A percentile compares a stretch with the other conserved stretches of the same genome.
Conservation (phyloP, 2,113 vertebrate species). For the Haemorhous mexicanus region DNA sequence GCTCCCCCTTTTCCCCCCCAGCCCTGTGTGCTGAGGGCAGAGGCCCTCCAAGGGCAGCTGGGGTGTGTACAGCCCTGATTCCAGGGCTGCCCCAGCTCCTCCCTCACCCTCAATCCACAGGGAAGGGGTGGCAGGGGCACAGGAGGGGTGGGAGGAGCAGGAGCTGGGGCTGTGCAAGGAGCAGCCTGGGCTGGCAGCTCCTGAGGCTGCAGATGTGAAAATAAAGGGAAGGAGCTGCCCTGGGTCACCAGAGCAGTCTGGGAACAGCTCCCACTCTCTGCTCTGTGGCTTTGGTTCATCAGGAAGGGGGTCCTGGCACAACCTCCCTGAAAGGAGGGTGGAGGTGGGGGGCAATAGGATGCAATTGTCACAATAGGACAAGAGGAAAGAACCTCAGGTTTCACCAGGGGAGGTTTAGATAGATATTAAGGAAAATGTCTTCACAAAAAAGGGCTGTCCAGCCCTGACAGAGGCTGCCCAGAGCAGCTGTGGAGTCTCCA, state of each 20-base stretch:
- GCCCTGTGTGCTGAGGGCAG: neutral
- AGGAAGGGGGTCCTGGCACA: neutral
- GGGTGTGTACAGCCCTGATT: neutral
- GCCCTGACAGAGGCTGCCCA: neutral
- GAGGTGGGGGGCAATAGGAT: neutral
- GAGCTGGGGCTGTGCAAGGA: neutral
- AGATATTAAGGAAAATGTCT: neutral
- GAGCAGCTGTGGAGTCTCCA: neutral
- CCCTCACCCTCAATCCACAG: accelerated
- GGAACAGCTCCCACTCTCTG: neutral
- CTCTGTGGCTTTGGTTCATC: neutral
- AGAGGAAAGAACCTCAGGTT: neutral
- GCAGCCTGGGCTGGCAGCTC: neutral
- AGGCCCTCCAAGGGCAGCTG: neutral
- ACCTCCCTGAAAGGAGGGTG: neutral
- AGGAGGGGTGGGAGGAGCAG: neutral
- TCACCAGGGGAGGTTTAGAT: neutral
- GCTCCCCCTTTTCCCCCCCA: neutral
- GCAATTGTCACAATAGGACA: no score
- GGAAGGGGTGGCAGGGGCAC: neutral
- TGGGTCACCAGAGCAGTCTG: accelerated
- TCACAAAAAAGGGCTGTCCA: neutral
- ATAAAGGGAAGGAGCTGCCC: conserved; percentile 14
- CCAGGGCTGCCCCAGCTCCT: neutral
- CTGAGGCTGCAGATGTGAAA: neutral